Evolutionary conservation across 2,888 invertebrate genomes (phyloP).

Genomic region (Hydrotaea cyrtoneurina): DNA sequence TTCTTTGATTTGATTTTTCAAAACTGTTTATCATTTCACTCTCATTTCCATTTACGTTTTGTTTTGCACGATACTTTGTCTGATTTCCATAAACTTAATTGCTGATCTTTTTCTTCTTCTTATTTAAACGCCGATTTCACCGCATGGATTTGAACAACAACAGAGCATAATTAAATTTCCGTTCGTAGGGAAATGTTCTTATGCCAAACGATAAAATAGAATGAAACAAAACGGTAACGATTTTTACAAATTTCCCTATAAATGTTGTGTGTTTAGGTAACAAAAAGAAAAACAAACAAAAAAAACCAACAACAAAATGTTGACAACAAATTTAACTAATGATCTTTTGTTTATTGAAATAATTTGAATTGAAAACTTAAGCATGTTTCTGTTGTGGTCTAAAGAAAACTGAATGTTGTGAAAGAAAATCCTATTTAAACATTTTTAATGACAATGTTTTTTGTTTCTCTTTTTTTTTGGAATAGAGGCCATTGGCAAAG

Average conservation of each 20-base stretch:
- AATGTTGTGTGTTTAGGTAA: slow-evolving; percentile 36
- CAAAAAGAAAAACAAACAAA: neutral
- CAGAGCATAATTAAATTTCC: slow-evolving; percentile 39
- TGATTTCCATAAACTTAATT: slow-evolving; percentile 14
- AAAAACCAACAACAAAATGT: too few species aligned
- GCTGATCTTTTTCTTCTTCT: neutral
- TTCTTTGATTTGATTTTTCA: too few species aligned
- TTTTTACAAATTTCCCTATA: neutral
- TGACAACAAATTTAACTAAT: too few species aligned
- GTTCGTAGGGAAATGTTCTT: slow-evolving; percentile 6
- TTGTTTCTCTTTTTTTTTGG: slow-evolving; percentile 74
- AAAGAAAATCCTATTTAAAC: neutral
- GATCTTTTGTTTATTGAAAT: too few species aligned
- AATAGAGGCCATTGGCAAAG: slow-evolving; percentile 92
- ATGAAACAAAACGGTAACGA: neutral
- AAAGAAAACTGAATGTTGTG: slow-evolving; percentile 51
- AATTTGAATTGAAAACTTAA: neutral
- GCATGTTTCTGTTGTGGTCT: slow-evolving; percentile 52
- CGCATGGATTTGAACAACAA: neutral
- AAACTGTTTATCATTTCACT: too few species aligned
- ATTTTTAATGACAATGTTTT: slow-evolving; percentile 43
- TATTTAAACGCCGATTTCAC: neutral
- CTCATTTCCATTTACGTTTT: too few species aligned
- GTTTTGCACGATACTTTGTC: neutral
- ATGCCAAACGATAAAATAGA: slow-evolving; percentile 25